A percentile compares a stretch with the other conserved stretches of the same genome.
Evolutionary conservation across 2,888 invertebrate species (phyloP).

Genomic region (Aspidiotus destructor): DNA sequence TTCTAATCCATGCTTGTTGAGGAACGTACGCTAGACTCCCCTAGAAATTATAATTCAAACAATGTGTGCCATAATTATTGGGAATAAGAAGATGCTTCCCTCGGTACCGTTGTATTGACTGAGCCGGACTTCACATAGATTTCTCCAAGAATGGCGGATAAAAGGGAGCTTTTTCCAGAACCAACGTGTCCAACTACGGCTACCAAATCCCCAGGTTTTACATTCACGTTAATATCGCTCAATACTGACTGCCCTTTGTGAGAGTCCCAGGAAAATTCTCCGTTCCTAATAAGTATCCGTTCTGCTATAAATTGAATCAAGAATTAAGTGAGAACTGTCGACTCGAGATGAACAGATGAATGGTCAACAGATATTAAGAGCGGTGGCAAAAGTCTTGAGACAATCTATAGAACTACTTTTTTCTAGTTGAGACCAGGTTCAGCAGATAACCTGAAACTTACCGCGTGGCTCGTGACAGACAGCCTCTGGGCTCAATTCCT

Average conservation of each 20-base stretch:
- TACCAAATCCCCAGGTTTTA: conserved; percentile 58
- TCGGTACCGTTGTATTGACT: conserved; percentile 56
- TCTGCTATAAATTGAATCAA: conserved; percentile 47
- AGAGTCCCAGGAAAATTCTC: conserved; percentile 76
- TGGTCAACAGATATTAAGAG: no score
- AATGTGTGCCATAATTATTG: background rate
- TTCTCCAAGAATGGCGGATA: conserved; percentile 80
- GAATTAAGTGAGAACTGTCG: no score
- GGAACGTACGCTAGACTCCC: conserved; percentile 74
- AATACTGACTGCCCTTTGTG: conserved; percentile 52
- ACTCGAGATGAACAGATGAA: no score
- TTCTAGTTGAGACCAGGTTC: no score
- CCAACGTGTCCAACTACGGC: conserved; percentile 85
- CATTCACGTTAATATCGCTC: conserved; percentile 62
- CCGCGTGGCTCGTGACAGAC: no score
- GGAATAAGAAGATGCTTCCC: no score
- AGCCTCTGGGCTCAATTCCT: no score
- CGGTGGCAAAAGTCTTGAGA: no score
- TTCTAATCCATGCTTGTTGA: conserved; percentile 98
- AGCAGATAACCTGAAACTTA: no score
- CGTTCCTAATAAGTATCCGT: conserved; percentile 76
- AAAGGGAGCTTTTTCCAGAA: conserved; percentile 77
- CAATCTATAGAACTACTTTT: no score
- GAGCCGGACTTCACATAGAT: conserved; percentile 75
- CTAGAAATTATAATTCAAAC: conserved; percentile 35